Evolutionary conservation across 2,113 vertebrate genomes (phyloP).

Genomic region (Osmerus mordax): DNA sequence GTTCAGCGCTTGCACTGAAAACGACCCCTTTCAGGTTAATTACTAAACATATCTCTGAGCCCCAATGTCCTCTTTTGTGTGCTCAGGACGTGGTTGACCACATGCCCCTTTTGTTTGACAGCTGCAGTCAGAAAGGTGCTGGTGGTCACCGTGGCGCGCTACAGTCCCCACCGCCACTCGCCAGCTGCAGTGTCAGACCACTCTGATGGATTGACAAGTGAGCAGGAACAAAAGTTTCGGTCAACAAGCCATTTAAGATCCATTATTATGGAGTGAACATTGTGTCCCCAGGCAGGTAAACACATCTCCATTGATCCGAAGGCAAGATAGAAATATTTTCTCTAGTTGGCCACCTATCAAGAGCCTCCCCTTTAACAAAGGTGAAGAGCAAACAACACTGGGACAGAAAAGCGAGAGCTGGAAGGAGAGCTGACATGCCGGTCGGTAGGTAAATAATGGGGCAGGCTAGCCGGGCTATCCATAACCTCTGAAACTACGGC

Average conservation of each 20-base stretch:
- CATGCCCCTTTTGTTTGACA: conserved; percentile 66
- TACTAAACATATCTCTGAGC: conserved; percentile 52
- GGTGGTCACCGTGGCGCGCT: conserved; percentile 22
- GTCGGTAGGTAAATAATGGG: conserved; percentile 91
- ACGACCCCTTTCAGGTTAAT: conserved; percentile 64
- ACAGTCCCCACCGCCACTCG: too few relatives aligned
- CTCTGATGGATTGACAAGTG: conserved; percentile 85
- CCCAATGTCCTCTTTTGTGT: conserved; percentile 46
- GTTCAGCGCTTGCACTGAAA: conserved; percentile 48
- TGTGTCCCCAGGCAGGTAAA: conserved; percentile 84
- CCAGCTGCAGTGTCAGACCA: conserved; percentile 52
- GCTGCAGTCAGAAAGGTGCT: conserved; percentile 71
- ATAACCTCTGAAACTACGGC: conserved; percentile 82
- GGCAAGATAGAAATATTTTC: conserved; percentile 90
- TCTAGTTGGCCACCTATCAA: conserved; percentile 83
- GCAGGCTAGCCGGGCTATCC: conserved; percentile 79
- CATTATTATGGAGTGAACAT: conserved; percentile 90
- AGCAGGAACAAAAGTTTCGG: conserved; percentile 84
- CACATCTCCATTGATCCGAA: conserved; percentile 95
- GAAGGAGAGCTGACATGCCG: conserved; percentile 81
- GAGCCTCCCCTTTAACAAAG: conserved; percentile 79
- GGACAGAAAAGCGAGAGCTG: conserved; percentile 67
- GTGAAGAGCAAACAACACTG: conserved; percentile 87
- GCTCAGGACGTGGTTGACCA: conserved; percentile 52
- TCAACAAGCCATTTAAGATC: conserved; percentile 92